Percentiles rank a stretch among this genome's conserved stretches.
Evolutionary conservation across 2,888 invertebrate genomes (phyloP).

Genomic region (Troglohyphantes excavatus): DNA sequence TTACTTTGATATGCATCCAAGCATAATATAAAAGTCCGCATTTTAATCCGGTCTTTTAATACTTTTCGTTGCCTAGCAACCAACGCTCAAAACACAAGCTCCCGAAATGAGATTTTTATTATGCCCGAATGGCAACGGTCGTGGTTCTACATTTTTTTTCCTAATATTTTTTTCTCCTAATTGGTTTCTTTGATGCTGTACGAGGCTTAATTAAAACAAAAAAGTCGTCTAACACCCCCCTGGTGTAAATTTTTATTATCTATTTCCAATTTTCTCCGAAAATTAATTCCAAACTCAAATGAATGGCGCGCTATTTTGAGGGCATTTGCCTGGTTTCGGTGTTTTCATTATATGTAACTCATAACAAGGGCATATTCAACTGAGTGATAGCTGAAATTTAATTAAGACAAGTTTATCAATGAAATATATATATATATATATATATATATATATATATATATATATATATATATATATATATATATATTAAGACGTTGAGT

Average conservation of each 20-base stretch:
- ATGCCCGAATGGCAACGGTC: not conserved
- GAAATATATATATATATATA: no score
- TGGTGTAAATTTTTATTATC: not conserved
- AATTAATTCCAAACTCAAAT: not conserved
- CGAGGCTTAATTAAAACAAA: slow-evolving; percentile 2
- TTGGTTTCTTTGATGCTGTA: slow-evolving; percentile 12
- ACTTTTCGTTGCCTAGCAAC: slow-evolving; percentile 25
- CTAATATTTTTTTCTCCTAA: not conserved
- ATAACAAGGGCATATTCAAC: no score
- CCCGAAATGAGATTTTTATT: not conserved
- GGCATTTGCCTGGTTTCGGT: no score
- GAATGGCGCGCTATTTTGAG: no score
- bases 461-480: no score
- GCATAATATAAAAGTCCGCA: no score
- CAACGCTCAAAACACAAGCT: not conserved
- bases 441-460: no score
- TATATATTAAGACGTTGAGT: no score
- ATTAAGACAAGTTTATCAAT: no score
- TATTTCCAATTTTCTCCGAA: not conserved
- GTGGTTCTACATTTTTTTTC: not conserved
- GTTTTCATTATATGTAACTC: no score
- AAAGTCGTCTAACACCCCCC: not conserved
- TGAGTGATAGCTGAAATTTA: no score
- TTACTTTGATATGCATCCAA: no score
- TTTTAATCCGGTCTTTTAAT: slow-evolving; percentile 6